Evolutionary conservation across 2,113 vertebrate species (phyloP), one percentile per base, ranked within the genome.

Genomic region (Corythaeola cristata): DNA sequence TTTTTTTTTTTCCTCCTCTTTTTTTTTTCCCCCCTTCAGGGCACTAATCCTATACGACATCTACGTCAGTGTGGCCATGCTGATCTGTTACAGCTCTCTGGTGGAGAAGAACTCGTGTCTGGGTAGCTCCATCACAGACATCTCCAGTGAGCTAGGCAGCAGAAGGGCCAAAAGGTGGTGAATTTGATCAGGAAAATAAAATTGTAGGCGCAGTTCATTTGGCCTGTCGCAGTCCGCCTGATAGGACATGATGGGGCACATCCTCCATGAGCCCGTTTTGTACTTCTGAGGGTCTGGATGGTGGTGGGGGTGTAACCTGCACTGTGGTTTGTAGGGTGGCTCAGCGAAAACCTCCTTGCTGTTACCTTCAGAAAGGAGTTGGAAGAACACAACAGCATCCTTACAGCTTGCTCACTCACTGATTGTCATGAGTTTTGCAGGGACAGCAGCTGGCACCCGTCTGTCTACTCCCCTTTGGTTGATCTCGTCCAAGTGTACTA

Each of bases 221-320:
- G 23, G 14, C 28, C 47, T 87, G 49, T 45, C 39, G 27, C 6
- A 27, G 15, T 63, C 18, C 35, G 12, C 32, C 9, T 20, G 20
- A 11, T 1, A 60, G 16, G 32, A 4, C 11, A 18, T 0, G 0
- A 14, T 12, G 17, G 32, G 17, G 2, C 22, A 21, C 9, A 3
- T 33, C 23, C 33, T 56, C 47, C 16, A 8, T 6, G 26, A 53
- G 26, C 30, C 22, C 10, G 2, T 14, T 50, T 49, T 27, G 8
- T n/a, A 12, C 7, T 88, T 35, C n/a, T 53, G 28, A 23, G 33
- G 23, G 32, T 75, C 28, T 3, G 8, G 47, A 5, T 26, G 24
- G 15, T 19, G 33, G 22, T 47, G 30, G 24, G 9, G 15, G 18
- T 17, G n/a, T 23, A 35, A 59, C 8, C 17, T 60, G 39, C 12